phyloP scores from a whole-genome alignment of 2,888 invertebrate genomes.

The Hyalella azteca region DNA sequence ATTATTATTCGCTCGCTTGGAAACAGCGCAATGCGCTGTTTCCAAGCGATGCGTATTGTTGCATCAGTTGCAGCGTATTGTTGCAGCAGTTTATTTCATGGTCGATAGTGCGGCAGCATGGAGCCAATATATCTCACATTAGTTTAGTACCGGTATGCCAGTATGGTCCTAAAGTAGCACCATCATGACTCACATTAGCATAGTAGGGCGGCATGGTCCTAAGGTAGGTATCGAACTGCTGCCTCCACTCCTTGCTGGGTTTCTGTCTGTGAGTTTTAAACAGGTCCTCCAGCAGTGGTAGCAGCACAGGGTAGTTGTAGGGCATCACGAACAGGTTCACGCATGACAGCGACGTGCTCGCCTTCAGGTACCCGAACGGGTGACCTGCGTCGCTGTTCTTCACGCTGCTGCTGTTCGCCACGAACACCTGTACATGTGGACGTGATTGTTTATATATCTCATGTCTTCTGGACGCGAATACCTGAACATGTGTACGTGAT shows the following conservation, averaged over 20 bases:
- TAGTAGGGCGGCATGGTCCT: constrained; percentile 98
- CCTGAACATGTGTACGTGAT: too few relatives aligned
- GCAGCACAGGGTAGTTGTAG: constrained; percentile 94
- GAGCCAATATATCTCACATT: too few relatives aligned
- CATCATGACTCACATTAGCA: constrained; percentile 75
- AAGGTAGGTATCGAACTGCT: constrained; percentile 90
- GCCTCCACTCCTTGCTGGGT: constrained; percentile 89
- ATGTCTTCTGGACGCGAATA: too few relatives aligned
- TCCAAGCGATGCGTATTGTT: too few relatives aligned
- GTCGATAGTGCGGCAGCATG: too few relatives aligned
- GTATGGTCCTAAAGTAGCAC: too few relatives aligned
- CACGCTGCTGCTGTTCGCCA: constrained; percentile 78
- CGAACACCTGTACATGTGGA: constrained; percentile 75
- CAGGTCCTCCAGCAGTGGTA: constrained; percentile 90
- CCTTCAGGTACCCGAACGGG: constrained; percentile 97
- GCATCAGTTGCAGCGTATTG: too few relatives aligned
- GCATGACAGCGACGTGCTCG: constrained; percentile 88
- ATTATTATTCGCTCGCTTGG: too few relatives aligned
- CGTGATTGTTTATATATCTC: too few relatives aligned
- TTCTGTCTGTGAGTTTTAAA: constrained; percentile 92
- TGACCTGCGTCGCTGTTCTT: constrained; percentile 86
- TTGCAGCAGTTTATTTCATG: too few relatives aligned
- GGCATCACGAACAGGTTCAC: constrained; percentile 98
- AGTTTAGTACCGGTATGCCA: too few relatives aligned
- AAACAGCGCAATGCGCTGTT: too few relatives aligned